phyloP scores from a whole-genome alignment of 2,113 vertebrate genomes.

The Cryptoleucopteryx plumbea region DNA sequence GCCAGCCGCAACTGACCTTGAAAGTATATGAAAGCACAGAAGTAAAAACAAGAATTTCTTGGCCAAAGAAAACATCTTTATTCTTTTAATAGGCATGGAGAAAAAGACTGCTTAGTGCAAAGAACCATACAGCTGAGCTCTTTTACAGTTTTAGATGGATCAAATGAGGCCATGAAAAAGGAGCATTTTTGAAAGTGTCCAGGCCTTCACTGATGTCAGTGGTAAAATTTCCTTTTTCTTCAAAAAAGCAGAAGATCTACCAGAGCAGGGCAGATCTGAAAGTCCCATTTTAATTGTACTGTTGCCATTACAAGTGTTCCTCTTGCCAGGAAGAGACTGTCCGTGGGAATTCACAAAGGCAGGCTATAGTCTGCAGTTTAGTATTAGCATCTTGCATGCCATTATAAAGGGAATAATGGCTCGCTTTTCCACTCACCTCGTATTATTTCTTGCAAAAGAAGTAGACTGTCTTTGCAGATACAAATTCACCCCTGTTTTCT shows the following conservation, averaged over 20 bases:
- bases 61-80: constrained; percentile 46
- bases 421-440: background rate
- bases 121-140: background rate
- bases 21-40: constrained; percentile 27
- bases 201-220: background rate
- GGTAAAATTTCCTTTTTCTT: background rate
- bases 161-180: background rate
- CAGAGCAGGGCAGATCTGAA: background rate
- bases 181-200: background rate
- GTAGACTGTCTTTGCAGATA: background rate
- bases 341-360: background rate
- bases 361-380: background rate
- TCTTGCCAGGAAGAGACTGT: background rate
- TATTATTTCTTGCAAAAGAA: background rate
- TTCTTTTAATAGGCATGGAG: constrained; percentile 30
- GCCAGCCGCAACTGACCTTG: background rate
- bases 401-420: background rate
- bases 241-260: background rate
- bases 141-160: background rate
- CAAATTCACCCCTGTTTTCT: background rate
- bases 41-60: constrained; percentile 5
- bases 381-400: background rate
- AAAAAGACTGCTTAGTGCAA: background rate
- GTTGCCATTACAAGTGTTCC: background rate
- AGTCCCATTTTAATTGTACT: background rate